Evolutionary conservation across 2,888 invertebrate species (phyloP).

Genomic region (Macropis europaea): DNA sequence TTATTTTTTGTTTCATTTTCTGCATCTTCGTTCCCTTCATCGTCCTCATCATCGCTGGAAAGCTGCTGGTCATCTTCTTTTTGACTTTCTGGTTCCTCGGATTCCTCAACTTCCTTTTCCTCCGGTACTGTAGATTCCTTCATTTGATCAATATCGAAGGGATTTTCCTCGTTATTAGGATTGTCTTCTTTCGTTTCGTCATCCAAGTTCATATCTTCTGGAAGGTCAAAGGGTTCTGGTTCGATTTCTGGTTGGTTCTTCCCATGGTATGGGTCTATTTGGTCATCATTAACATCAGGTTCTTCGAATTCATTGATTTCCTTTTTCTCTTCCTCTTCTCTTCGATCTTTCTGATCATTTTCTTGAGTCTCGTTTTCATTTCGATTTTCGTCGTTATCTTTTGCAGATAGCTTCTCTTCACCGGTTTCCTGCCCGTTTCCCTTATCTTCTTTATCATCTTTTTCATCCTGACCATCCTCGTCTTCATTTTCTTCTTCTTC

Average conservation of each 20-base stretch:
- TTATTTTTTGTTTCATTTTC: conserved; percentile 40
- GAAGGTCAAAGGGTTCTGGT: conserved; percentile 92
- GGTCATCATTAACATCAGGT: conserved; percentile 89
- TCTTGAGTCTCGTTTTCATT: conserved; percentile 78
- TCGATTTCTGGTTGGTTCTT: conserved; percentile 89
- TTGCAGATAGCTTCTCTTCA: conserved; percentile 80
- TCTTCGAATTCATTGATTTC: conserved; percentile 93
- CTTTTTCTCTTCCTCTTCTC: conserved; percentile 82
- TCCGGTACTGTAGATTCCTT: conserved; percentile 80
- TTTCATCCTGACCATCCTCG: conserved; percentile 81
- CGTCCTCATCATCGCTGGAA: conserved; percentile 81
- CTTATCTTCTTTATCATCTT: conserved; percentile 79
- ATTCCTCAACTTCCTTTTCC: conserved; percentile 75
- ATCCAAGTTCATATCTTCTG: conserved; percentile 92
- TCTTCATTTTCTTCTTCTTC: conserved; percentile 86
- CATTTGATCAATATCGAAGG: conserved; percentile 92
- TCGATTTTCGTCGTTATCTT: conserved; percentile 82
- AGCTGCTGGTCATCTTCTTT: conserved; percentile 79
- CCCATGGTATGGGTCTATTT: conserved; percentile 91
- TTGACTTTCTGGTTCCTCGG: conserved; percentile 77
- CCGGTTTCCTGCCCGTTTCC: conserved; percentile 77
- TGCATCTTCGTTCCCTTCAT: conserved; percentile 73
- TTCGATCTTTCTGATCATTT: conserved; percentile 32
- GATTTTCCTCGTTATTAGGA: conserved; percentile 87
- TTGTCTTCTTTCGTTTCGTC: conserved; percentile 85